These are phyloP conservation scores for Sesamia nonagrioides DNA, from an alignment of 1,140 invertebrate genomes.

Conservation along the genomic window DNA sequence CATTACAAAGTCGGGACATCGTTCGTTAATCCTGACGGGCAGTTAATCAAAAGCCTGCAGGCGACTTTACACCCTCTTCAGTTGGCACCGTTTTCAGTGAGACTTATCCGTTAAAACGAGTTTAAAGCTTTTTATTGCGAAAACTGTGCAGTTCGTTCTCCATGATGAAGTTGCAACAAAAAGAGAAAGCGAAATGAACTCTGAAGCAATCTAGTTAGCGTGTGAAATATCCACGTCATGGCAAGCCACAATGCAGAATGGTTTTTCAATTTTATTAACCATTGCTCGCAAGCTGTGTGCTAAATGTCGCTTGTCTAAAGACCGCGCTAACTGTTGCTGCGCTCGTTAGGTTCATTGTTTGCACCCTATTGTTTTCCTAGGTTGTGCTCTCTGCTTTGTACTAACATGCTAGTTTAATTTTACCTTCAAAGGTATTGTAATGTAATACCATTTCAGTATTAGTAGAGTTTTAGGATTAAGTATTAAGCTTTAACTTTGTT, in stretches of 20 bases:
- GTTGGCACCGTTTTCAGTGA: background rate
- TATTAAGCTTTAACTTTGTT: too few species aligned
- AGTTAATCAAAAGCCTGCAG: background rate
- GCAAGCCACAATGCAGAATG: background rate
- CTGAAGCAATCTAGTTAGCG: background rate
- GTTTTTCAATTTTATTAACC: constrained; percentile 22
- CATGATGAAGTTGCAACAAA: background rate
- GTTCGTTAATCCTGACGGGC: background rate
- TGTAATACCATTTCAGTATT: too few species aligned
- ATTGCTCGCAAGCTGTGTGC: too few species aligned
- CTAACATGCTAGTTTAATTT: too few species aligned
- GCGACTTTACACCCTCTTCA: background rate
- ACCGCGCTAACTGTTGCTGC: constrained; percentile 23
- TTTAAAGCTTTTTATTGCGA: too few species aligned
- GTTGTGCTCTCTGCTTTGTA: background rate
- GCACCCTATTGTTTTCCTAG: background rate
- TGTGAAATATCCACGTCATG: background rate
- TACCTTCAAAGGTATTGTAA: too few species aligned
- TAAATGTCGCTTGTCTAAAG: background rate
- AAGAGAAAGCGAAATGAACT: background rate
- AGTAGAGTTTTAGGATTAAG: too few species aligned
- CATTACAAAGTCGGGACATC: background rate
- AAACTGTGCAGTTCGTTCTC: too few species aligned
- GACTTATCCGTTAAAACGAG: too few species aligned
- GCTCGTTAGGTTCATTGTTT: background rate